Base-by-base conservation (phyloP, 2,888 invertebrate species). In the Odontocerum albicorne region DNA sequence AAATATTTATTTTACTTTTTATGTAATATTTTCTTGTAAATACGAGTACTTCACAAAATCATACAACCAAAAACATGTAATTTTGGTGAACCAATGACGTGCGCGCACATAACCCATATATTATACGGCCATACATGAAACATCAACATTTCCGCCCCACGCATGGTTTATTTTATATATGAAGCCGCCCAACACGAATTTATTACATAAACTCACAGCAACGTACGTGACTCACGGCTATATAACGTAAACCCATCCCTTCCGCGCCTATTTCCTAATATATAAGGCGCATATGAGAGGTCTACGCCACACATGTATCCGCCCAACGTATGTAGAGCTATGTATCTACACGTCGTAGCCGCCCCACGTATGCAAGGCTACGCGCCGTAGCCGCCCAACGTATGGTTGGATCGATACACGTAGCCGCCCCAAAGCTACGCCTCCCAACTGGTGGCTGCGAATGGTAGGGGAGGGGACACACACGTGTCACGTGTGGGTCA, bases 401-500 rank as follows among this genome's bases (percentile, higher is more conserved):
- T 15, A n/a, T 21, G 3, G 17, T 17, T 15, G 15, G 38, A 38
- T 17, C 38, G 38, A 17, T 17, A 16, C 38, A 40, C 10, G 21
- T 17, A 10, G n/a, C 40, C 40, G 40, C 6, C 21, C 40, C 17
- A 40, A 7, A 27, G 27, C 40, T 3, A 19, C 4, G 12, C 16
- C 38, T 3, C 8, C 38, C 8, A 17, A 38, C 38, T 38, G 38
- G 8, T 15, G 35, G 19, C 54, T 47, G 49, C 52, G 53, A 50
- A 55, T 55, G 38, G 46, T 35, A 32, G 40, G 32, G 27, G 46
- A 43, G 33, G 50, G 40, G 27, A 15, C 47, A 43, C 46, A 44
- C 38, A 42, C 38, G 51, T 35, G 43, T 7, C 27, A 20, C 42
- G 55, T 49, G 38, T 55, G 51, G 43, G 46, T n/a, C 47, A 49